Conservation (phyloP, 2,888 invertebrate species). For the Helleia helle region DNA sequence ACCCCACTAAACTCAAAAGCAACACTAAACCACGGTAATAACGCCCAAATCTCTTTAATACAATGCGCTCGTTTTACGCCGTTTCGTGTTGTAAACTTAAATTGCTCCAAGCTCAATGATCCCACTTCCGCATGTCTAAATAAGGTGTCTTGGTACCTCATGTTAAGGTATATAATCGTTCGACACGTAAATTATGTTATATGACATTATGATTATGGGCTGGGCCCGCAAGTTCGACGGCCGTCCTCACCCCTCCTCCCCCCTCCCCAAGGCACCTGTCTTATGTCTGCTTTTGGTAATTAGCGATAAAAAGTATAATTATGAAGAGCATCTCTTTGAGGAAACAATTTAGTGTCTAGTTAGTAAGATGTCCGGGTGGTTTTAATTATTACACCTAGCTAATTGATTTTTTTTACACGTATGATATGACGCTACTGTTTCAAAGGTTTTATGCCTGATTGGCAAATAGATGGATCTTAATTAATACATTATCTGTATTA, state of each 20-base stretch:
- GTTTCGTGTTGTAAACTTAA: conserved; percentile 35
- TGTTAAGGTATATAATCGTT: conserved; percentile 30
- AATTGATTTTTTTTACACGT: background rate
- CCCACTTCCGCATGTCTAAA: conserved; percentile 41
- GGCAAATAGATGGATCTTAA: too few species aligned
- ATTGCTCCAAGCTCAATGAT: conserved; percentile 67
- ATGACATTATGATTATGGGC: conserved; percentile 27
- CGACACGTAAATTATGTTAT: conserved; percentile 25
- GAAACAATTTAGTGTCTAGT: conserved; percentile 28
- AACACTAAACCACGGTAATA: conserved; percentile 21
- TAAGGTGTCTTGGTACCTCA: conserved; percentile 26
- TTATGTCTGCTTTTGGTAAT: conserved; percentile 56
- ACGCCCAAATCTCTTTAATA: conserved; percentile 20
- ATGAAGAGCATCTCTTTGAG: conserved; percentile 36
- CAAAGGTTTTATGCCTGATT: too few species aligned
- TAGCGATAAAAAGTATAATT: conserved; percentile 50
- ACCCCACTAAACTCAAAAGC: conserved; percentile 20
- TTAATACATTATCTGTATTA: too few species aligned
- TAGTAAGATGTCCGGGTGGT: background rate
- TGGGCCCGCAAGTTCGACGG: conserved; percentile 47
- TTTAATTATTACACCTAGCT: conserved; percentile 1
- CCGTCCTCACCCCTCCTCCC: conserved; percentile 66
- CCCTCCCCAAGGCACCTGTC: conserved; percentile 40
- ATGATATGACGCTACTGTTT: too few species aligned
- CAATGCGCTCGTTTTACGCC: conserved; percentile 28